Conservation (phyloP, 2,113 vertebrate genomes). For the Eubucco bourcierii region DNA sequence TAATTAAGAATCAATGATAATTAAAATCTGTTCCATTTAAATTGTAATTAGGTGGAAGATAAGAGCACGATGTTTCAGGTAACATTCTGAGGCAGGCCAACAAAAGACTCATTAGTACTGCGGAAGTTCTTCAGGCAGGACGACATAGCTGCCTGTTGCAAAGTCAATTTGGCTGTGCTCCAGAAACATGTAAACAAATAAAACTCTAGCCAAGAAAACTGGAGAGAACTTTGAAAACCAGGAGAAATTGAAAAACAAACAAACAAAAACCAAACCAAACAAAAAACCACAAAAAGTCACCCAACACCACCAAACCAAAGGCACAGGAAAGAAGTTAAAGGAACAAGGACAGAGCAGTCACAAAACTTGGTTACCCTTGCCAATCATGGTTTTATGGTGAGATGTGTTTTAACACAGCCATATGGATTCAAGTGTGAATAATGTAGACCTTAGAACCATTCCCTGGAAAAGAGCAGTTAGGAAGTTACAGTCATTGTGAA, state of each 20-base stretch:
- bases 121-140: background rate
- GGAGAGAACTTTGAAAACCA: background rate
- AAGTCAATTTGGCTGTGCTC: background rate
- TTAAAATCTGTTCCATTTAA: background rate
- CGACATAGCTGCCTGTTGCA: background rate
- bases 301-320: no score
- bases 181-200: background rate
- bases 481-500: background rate
- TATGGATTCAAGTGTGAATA: background rate
- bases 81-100: background rate
- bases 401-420: background rate
- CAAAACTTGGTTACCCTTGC: background rate
- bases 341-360: background rate
- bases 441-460: background rate
- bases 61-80: background rate
- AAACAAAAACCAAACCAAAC: no score
- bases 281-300: no score
- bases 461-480: background rate
- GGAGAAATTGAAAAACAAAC: background rate
- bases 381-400: background rate
- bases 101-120: background rate
- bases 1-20: conserved; percentile 11
- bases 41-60: background rate
- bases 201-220: background rate
- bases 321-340: background rate